phyloP scores from a whole-genome alignment of 2,888 invertebrate genomes.

The Diploptera punctata region DNA sequence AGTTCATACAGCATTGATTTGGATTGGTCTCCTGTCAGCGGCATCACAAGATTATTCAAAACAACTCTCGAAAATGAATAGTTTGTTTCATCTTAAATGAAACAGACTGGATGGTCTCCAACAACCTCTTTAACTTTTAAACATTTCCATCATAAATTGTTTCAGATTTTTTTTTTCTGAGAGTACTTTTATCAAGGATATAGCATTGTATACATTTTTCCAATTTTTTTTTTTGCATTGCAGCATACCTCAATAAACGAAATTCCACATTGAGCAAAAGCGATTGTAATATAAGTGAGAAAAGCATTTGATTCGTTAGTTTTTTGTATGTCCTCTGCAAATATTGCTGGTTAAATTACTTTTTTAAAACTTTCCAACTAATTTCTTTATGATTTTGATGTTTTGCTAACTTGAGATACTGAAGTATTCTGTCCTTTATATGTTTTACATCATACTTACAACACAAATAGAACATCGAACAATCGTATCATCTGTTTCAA shows the following conservation, averaged over 20 bases:
- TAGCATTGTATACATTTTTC: slow-evolving; percentile 1
- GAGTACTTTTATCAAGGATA: slow-evolving; percentile 1
- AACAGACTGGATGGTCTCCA: background rate
- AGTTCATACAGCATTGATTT: background rate
- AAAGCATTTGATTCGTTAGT: background rate
- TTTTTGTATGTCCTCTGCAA: background rate
- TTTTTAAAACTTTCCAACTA: background rate
- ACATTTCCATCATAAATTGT: background rate
- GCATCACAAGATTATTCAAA: slow-evolving; percentile 2
- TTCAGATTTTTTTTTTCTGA: background rate
- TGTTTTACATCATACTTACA: background rate
- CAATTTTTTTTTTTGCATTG: too few relatives aligned
- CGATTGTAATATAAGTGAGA: slow-evolving; percentile 1
- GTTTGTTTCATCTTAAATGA: background rate
- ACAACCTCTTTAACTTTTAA: background rate
- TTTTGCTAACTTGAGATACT: background rate
- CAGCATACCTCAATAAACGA: background rate
- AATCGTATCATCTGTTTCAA: background rate
- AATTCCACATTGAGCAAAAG: slow-evolving; percentile 4
- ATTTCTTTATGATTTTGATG: background rate
- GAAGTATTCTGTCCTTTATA: slow-evolving; percentile 5
- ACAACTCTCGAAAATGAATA: slow-evolving; percentile 9
- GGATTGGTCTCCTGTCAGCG: background rate
- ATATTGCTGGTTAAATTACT: background rate
- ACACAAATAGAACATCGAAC: background rate